Conservation (phyloP, 1,140 invertebrate genomes). For the Trialeurodes vaporariorum region DNA sequence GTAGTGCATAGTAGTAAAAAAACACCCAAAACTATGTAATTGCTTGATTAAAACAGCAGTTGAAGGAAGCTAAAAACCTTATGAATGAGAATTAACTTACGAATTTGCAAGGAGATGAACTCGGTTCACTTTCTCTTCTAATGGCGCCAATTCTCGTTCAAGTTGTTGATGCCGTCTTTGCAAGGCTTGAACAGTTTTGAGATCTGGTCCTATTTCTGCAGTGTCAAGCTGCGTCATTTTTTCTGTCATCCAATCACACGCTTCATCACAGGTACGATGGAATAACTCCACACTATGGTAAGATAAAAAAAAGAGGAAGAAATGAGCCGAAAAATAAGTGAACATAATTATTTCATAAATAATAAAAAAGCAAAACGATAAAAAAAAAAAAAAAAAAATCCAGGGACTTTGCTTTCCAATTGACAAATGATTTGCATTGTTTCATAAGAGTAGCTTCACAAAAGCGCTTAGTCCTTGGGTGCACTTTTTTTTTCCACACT, state of each 20-base stretch:
- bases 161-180: conserved; percentile 81
- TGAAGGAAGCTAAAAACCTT: no score
- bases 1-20: no score
- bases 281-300: conserved; percentile 77
- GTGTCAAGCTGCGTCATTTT: conserved; percentile 77
- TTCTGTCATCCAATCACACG: conserved; percentile 86
- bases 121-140: conserved; percentile 77
- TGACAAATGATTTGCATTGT: no score
- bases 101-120: conserved; percentile 68
- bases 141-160: conserved; percentile 76
- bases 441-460: no score
- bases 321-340: conserved; percentile 5
- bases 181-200: conserved; percentile 81
- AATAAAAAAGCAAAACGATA: no score
- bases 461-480: no score
- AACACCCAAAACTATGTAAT: no score
- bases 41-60: no score
- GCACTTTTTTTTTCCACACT: no score
- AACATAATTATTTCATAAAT: neutral
- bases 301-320: conserved; percentile 20
- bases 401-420: no score
- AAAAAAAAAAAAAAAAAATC: no score
- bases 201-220: conserved; percentile 64
- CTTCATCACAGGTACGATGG: conserved; percentile 84
- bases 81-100: conserved; percentile 40